Evolutionary conservation across 2,113 vertebrate species (phyloP).

Genomic region (Aythya baeri): DNA sequence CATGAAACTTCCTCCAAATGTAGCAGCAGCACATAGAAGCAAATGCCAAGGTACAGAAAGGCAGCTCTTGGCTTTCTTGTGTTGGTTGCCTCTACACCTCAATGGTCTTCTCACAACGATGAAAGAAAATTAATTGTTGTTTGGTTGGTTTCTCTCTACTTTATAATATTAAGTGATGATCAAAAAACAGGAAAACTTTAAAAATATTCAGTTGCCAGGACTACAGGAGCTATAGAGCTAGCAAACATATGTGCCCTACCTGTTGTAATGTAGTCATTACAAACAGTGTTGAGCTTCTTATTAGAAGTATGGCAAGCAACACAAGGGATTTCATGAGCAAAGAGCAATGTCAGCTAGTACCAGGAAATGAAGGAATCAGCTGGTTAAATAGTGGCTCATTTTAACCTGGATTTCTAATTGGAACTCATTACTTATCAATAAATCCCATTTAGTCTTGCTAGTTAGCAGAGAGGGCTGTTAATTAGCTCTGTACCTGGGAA

Average conservation of each 20-base stretch:
- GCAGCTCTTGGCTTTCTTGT: background rate
- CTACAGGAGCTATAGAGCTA: background rate
- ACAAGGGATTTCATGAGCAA: background rate
- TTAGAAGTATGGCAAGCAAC: background rate
- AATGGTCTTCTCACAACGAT: slow-evolving; percentile 21
- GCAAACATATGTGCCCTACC: background rate
- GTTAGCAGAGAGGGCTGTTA: slow-evolving; percentile 1
- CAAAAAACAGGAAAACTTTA: background rate
- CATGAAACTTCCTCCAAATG: background rate
- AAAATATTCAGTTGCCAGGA: slow-evolving; percentile 37
- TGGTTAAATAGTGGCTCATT: background rate
- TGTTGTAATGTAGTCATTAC: background rate
- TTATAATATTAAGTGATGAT: slow-evolving; percentile 1
- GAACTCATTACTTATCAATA: background rate
- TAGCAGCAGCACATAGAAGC: background rate
- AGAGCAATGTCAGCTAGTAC: background rate
- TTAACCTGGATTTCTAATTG: background rate
- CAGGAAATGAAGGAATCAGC: background rate
- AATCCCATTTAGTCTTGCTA: background rate
- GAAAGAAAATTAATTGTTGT: slow-evolving; percentile 27
- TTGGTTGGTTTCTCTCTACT: background rate
- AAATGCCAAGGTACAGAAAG: background rate
- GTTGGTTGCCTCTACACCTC: background rate
- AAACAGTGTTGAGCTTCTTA: background rate
- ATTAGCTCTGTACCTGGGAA: background rate